Conservation (phyloP, 2,797 vertebrate species). For the Naso thynnoides region DNA sequence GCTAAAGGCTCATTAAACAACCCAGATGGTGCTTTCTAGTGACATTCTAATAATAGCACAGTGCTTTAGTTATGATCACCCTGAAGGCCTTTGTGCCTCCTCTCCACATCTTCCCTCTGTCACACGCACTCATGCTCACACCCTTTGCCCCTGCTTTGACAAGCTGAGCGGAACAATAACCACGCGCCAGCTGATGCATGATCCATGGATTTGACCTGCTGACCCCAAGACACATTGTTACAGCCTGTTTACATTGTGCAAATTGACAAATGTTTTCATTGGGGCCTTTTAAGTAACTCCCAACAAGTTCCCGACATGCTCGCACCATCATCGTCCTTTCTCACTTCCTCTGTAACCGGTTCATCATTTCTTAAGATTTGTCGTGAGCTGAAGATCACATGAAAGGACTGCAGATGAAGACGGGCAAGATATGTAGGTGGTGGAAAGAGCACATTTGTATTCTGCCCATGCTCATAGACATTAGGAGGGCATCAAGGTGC, state of each 20-base stretch:
- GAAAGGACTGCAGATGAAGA: conserved; percentile 42
- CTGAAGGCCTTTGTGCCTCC: conserved; percentile 65
- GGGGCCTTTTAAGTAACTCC: conserved; percentile 64
- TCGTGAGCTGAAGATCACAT: conserved; percentile 36
- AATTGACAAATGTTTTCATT: conserved; percentile 82
- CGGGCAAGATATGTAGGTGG: conserved; percentile 44
- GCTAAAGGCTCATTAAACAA: conserved; percentile 78
- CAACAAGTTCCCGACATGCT: conserved; percentile 50
- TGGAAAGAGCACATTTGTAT: conserved; percentile 83
- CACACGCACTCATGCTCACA: conserved; percentile 58
- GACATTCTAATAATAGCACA: conserved; percentile 80
- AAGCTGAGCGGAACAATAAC: conserved; percentile 79
- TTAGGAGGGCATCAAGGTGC: conserved; percentile 95
- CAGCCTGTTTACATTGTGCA: conserved; percentile 84
- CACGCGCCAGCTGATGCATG: conserved; percentile 81
- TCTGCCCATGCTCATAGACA: conserved; percentile 89
- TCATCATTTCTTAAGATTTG: conserved; percentile 38
- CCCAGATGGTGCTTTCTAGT: conserved; percentile 84
- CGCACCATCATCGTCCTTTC: conserved; percentile 23
- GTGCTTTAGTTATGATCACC: conserved; percentile 77
- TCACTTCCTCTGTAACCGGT: conserved; percentile 36
- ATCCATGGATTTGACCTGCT: conserved; percentile 83
- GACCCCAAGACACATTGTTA: conserved; percentile 80
- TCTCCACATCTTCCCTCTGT: conserved; percentile 61
- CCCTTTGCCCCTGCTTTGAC: conserved; percentile 67